Percentiles rank a stretch among this genome's conserved stretches.
Conservation (phyloP, 2,113 vertebrate genomes). For the Alosa alosa region DNA sequence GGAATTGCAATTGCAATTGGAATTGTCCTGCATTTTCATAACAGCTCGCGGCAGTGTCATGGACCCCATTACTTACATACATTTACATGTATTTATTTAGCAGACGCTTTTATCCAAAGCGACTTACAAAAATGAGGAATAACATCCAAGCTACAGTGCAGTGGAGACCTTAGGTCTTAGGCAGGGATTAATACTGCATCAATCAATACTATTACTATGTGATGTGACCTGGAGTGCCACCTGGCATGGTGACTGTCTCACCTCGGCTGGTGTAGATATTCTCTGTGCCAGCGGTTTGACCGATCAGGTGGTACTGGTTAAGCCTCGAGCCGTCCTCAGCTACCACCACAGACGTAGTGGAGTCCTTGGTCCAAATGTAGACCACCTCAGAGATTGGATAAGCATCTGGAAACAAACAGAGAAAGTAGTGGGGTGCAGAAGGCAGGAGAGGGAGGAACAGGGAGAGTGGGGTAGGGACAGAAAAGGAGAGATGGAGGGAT, state of each 20-base stretch:
- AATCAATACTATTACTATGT: no score
- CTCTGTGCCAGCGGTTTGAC: constrained; percentile 88
- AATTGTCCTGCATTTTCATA: neutral
- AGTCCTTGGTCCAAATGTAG: constrained; percentile 88
- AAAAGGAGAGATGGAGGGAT: neutral
- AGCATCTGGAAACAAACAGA: constrained; percentile 73
- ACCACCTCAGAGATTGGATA: constrained; percentile 94
- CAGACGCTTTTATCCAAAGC: no score
- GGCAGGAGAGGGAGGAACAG: neutral
- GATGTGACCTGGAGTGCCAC: no score
- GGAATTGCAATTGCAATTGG: neutral
- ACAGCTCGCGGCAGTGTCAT: neutral
- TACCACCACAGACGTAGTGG: constrained; percentile 89
- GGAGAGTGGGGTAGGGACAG: neutral
- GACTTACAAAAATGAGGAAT: no score
- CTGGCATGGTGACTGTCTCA: constrained; percentile 49
- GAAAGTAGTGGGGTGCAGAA: neutral
- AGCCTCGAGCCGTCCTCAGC: constrained; percentile 92
- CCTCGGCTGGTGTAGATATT: constrained; percentile 93
- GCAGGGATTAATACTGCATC: no score
- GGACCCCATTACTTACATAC: neutral
- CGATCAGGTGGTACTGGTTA: constrained; percentile 94
- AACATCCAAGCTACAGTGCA: no score
- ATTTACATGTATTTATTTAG: no score
- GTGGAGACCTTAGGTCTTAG: no score